Conservation (phyloP, 2,888 invertebrate genomes). For the Xestia xanthographa region DNA sequence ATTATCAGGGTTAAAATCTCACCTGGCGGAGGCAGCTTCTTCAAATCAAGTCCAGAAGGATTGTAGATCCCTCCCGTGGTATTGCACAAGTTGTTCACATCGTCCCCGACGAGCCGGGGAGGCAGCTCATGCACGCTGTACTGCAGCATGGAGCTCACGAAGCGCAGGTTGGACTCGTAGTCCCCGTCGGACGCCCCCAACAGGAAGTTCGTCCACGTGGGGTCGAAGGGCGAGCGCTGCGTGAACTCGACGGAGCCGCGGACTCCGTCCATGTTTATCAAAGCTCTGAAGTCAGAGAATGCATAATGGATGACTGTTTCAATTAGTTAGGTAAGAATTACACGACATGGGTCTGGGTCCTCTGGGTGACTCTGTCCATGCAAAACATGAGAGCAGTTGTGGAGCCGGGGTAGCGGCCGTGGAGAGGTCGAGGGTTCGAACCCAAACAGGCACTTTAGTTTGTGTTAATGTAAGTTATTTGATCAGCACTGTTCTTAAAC, state of each 20-base stretch:
- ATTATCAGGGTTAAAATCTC: neutral
- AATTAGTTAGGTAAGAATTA: too few relatives aligned
- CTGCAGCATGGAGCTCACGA: slow-evolving; percentile 93
- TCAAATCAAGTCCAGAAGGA: slow-evolving; percentile 91
- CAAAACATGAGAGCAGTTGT: neutral
- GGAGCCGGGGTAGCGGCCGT: neutral
- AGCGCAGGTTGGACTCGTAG: slow-evolving; percentile 93
- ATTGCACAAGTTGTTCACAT: slow-evolving; percentile 89
- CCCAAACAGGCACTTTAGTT: neutral
- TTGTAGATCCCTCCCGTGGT: slow-evolving; percentile 94
- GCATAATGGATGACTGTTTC: neutral
- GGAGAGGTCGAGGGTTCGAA: neutral
- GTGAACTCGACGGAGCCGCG: slow-evolving; percentile 94
- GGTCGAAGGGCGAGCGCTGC: slow-evolving; percentile 96
- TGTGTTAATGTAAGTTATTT: neutral
- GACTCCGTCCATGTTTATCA: slow-evolving; percentile 94
- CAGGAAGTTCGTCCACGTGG: slow-evolving; percentile 94
- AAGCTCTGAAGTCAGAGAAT: slow-evolving; percentile 86
- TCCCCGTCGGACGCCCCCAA: slow-evolving; percentile 92
- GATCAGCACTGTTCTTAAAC: too few relatives aligned
- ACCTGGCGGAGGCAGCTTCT: slow-evolving; percentile 51
- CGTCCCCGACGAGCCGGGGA: slow-evolving; percentile 82
- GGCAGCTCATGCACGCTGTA: slow-evolving; percentile 94
- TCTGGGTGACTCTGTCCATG: neutral
- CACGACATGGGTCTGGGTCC: neutral